Conservation (phyloP, 2,113 vertebrate species). For the Percopsis transmontana region DNA sequence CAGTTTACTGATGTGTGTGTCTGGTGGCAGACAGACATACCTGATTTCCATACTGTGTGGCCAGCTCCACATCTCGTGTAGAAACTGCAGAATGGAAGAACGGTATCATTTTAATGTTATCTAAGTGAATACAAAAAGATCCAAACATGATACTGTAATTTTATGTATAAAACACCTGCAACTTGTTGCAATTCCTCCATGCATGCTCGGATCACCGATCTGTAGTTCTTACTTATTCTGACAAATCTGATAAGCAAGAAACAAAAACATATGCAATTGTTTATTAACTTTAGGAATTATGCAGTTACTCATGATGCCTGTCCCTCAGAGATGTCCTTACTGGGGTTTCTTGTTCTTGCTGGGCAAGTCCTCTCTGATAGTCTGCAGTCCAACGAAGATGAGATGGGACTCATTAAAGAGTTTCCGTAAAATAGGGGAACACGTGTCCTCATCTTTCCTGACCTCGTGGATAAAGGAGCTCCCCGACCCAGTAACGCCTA, state of each 20-base stretch:
- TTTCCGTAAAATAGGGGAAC: slow-evolving; percentile 90
- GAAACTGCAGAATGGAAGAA: slow-evolving; percentile 77
- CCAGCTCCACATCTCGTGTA: slow-evolving; percentile 72
- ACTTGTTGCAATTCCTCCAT: slow-evolving; percentile 94
- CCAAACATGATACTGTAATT: not conserved
- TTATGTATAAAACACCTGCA: slow-evolving; percentile 74
- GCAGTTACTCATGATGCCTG: not conserved
- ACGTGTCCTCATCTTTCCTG: slow-evolving; percentile 88
- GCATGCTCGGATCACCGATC: slow-evolving; percentile 92
- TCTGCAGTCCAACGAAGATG: slow-evolving; percentile 93
- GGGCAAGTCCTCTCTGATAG: slow-evolving; percentile 83
- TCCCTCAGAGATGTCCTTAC: slow-evolving; percentile 55
- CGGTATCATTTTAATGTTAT: not conserved
- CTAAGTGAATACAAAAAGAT: not conserved
- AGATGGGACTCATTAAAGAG: slow-evolving; percentile 97
- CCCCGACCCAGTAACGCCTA: slow-evolving; percentile 51
- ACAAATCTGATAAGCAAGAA: slow-evolving; percentile 81
- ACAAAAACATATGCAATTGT: not conserved
- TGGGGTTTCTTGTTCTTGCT: slow-evolving; percentile 84
- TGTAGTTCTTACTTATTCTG: slow-evolving; percentile 95
- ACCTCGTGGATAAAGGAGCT: slow-evolving; percentile 81
- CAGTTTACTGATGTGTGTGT: not conserved
- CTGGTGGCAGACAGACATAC: slow-evolving; percentile 61
- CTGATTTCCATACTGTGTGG: slow-evolving; percentile 85
- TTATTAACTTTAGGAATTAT: not conserved